Conservation (phyloP, 2,113 vertebrate species). For the Tychaedon coryphoeus region DNA sequence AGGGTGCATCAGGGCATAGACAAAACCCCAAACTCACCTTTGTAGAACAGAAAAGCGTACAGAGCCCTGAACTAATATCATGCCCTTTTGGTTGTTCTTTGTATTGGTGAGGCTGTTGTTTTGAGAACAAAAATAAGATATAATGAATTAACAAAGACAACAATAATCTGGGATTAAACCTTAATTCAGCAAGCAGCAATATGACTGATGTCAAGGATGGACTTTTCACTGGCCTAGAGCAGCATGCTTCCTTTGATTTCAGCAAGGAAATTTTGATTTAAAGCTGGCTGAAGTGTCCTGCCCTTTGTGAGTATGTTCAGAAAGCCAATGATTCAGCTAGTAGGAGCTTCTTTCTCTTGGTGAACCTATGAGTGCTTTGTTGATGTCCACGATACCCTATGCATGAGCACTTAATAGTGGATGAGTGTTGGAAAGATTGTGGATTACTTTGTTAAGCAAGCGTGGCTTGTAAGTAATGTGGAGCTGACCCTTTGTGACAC, state of each 20-base stretch:
- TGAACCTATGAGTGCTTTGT: not conserved
- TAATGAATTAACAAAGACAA: not conserved
- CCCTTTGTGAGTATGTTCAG: not conserved
- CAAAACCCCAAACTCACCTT: not conserved
- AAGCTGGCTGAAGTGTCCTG: not conserved
- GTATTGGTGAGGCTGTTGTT: not conserved
- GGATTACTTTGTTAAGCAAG: constrained; percentile 57
- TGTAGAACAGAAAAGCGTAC: not conserved
- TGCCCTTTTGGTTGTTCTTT: not conserved
- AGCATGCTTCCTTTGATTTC: not conserved
- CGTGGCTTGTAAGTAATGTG: constrained; percentile 57
- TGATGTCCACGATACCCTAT: not conserved
- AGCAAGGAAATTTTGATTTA: not conserved
- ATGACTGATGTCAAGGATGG: accelerated
- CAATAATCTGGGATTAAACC: not conserved
- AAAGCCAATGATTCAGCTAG: not conserved
- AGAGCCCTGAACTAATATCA: not conserved
- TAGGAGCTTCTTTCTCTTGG: not conserved
- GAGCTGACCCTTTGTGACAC: constrained; percentile 35
- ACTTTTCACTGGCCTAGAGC: not conserved
- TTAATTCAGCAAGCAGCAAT: not conserved
- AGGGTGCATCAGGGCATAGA: not conserved
- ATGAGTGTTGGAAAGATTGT: constrained; percentile 14
- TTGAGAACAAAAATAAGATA: not conserved
- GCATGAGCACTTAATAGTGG: not conserved